phyloP scores from a whole-genome alignment of 1,140 invertebrate genomes.

The Lordiphosa clarofinis region DNA sequence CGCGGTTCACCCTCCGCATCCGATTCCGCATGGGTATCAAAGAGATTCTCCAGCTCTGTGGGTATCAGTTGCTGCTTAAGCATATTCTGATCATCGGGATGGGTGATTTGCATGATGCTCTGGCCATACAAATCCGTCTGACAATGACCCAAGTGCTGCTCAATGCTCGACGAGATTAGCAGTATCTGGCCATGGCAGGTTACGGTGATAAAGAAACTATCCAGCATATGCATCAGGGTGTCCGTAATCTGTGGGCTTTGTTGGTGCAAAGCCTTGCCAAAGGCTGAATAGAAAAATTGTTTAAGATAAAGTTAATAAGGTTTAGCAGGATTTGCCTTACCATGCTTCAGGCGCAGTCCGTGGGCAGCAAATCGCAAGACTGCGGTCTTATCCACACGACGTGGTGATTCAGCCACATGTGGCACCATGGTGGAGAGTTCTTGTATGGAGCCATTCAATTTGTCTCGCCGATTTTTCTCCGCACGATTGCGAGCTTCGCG shows the following conservation, averaged over 20 bases:
- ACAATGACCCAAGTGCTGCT: conserved; percentile 89
- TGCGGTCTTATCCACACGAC: conserved; percentile 93
- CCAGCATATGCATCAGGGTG: conserved; percentile 81
- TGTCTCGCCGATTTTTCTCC: conserved; percentile 94
- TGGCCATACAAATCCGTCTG: conserved; percentile 93
- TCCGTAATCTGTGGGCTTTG: conserved; percentile 67
- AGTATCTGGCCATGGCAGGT: conserved; percentile 91
- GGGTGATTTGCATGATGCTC: conserved; percentile 88
- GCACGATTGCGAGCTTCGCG: conserved; percentile 89
- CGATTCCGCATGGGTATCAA: conserved; percentile 67
- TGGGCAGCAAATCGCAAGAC: conserved; percentile 91
- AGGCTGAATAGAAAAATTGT: no score
- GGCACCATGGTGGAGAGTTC: conserved; percentile 91
- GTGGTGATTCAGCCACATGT: conserved; percentile 87
- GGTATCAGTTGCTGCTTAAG: conserved; percentile 85
- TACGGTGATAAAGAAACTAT: conserved; percentile 88
- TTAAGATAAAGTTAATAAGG: no score
- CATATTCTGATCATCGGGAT: conserved; percentile 87
- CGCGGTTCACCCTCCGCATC: conserved; percentile 71
- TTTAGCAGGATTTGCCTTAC: no score
- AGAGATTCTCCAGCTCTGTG: conserved; percentile 79
- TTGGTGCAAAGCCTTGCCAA: conserved; percentile 80
- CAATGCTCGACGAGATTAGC: conserved; percentile 91
- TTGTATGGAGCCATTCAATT: conserved; percentile 91
- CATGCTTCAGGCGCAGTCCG: conserved; percentile 82